Percentiles rank a stretch among this genome's conserved stretches.
phyloP scores from a whole-genome alignment of 2,797 vertebrate genomes.

The Gallinago stenura region DNA sequence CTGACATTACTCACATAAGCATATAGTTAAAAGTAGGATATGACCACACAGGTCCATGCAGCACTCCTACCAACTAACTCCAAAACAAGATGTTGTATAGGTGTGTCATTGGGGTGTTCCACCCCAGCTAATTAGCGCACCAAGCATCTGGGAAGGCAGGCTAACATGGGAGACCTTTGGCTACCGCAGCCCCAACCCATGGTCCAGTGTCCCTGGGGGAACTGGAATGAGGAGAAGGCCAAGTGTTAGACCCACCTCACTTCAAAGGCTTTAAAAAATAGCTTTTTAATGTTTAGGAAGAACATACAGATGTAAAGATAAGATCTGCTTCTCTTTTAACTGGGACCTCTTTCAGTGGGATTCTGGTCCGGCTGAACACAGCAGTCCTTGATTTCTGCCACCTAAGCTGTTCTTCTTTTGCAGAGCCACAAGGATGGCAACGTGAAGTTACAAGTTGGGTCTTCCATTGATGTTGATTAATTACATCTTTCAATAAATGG shows the following conservation, averaged over 20 bases:
- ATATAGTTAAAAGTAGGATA: slow-evolving; percentile 40
- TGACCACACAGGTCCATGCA: background rate
- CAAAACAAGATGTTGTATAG: slow-evolving; percentile 49
- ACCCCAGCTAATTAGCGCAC: background rate
- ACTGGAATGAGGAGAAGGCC: background rate
- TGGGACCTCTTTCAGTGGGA: background rate
- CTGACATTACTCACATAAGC: slow-evolving; percentile 1
- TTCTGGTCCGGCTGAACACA: background rate
- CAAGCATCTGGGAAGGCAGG: background rate
- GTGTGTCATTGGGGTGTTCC: slow-evolving; percentile 15
- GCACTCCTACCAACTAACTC: background rate
- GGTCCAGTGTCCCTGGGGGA: background rate
- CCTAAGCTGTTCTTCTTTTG: background rate
- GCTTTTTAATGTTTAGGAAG: background rate
- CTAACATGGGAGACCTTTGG: accelerated
- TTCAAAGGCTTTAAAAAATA: background rate
- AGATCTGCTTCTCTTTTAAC: slow-evolving; percentile 8
- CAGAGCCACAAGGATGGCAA: background rate
- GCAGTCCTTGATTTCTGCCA: background rate
- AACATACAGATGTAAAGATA: background rate
- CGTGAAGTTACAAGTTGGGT: background rate
- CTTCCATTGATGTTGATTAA: background rate
- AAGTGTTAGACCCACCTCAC: background rate
- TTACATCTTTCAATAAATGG: background rate
- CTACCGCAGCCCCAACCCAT: background rate